Base-by-base conservation (phyloP, 2,888 invertebrate genomes). In the Melieria omissa region DNA sequence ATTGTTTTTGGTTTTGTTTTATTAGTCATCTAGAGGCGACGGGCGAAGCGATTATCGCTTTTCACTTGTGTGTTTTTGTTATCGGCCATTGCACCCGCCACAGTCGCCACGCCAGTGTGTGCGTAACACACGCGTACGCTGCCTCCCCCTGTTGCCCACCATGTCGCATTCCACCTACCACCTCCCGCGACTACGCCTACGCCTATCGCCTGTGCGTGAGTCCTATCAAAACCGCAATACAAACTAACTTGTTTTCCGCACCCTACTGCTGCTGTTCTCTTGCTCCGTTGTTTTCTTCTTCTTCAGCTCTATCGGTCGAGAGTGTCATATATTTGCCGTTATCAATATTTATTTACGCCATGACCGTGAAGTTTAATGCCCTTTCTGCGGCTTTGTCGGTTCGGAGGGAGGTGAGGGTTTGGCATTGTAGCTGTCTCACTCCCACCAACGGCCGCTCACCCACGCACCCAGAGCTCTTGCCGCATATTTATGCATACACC, bases 301-400 rank as follows among this genome's bases (percentile, higher is more conserved):
- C 44, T 12, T 4, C 60, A 29, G 58, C 58, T 60, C n/a, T 47
- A 14, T 47, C 61, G 58, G 63, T 47, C 46, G 42, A 54, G 46
- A 16, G 42, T 54, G 10, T 16, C 54, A 44, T 55, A 63, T 58
- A 67, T 69, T 62, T 66, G 67, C 74, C 73, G 76, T 72, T 74
- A 75, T 74, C 76, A 74, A 72, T 72, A 65, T 65, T 70, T 71
- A 57, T 54, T 70, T 29, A 78, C 78, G 82, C 80, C 80, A 81
- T 82, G 82, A 81, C 83, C 83, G 82, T 81, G 82, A 82, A 82
- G 82, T 83, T 82, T 79, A 82, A 82, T 80, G 82, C 78, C 83
- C 83, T 82, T 29, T 29, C 29, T 29, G 2, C 2, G 29, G 3
- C 29, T 29, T 29, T 73, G 29, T 29, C 29, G 29, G 29, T 29